Conservation (phyloP, 2,888 invertebrate species). For the Mesorhabditis sp. region DNA sequence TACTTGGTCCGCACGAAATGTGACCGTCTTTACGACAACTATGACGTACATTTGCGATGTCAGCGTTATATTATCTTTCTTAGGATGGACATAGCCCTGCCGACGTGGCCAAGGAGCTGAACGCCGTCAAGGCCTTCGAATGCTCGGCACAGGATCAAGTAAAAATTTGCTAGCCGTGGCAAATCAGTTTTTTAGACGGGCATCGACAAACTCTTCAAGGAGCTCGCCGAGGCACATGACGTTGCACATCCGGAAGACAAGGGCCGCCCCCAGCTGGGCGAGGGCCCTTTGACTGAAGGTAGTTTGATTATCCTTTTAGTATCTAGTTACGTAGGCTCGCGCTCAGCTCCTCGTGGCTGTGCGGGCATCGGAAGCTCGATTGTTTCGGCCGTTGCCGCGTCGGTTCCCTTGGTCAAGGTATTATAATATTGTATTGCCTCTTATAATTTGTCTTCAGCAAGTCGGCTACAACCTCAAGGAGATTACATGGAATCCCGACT, state of each 20-base stretch:
- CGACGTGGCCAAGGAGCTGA: neutral
- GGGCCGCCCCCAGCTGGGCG: neutral
- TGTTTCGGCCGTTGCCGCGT: neutral
- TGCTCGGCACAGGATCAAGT: neutral
- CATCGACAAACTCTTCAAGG: neutral
- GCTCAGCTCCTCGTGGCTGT: neutral
- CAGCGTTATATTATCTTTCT: neutral
- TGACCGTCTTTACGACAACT: constrained; percentile 1
- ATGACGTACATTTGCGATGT: neutral
- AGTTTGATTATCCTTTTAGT: too few species aligned
- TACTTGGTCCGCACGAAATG: neutral
- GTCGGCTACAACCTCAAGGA: constrained; percentile 4
- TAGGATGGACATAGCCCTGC: constrained; percentile 3
- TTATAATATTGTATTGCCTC: neutral
- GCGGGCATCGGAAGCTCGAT: neutral
- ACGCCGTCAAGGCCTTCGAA: neutral
- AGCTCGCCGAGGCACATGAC: neutral
- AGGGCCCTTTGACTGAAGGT: too few species aligned
- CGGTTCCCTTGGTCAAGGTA: neutral
- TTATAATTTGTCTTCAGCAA: neutral
- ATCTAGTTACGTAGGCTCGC: too few species aligned
- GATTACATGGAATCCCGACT: constrained; percentile 4
- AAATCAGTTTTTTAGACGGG: neutral
- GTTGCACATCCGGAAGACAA: neutral
- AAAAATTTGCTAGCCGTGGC: neutral